These are phyloP conservation scores for Pipra filicauda DNA, from an alignment of 2,113 vertebrate species.

Conservation along the genomic window DNA sequence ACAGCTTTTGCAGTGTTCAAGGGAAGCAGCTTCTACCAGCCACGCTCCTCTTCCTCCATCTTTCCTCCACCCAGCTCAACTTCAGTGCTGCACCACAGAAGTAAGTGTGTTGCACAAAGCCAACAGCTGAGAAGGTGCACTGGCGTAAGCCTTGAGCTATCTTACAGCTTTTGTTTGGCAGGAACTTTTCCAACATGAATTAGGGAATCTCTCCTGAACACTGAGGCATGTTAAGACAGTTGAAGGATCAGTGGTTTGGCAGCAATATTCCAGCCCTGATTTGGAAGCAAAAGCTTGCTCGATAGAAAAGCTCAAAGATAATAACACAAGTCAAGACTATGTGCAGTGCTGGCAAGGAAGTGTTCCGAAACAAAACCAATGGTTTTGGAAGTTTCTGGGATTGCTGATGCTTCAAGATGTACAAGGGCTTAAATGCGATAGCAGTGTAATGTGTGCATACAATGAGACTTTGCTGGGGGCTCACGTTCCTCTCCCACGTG, in stretches of 20 bases:
- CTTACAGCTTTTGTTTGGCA: conserved; percentile 11
- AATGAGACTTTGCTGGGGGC: not conserved
- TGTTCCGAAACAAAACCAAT: not conserved
- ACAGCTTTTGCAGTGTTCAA: not conserved
- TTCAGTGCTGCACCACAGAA: conserved; percentile 21
- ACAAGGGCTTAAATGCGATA: accelerated
- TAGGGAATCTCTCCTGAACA: conserved; percentile 5
- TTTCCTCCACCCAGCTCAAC: not conserved
- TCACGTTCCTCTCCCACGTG: not conserved
- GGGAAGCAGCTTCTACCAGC: not conserved
- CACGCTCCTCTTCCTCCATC: not conserved
- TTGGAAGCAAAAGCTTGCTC: not conserved
- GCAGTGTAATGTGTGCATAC: not conserved
- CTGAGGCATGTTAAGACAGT: not conserved
- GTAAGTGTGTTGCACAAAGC: not conserved
- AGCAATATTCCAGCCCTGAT: not conserved
- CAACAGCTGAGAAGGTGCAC: not conserved
- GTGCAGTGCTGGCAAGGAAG: not conserved
- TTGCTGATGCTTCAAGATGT: not conserved
- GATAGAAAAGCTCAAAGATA: not conserved
- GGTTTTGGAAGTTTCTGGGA: not conserved
- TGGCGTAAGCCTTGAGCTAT: not conserved
- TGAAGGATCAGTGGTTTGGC: not conserved
- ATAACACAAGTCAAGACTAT: not conserved
- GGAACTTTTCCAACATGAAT: not conserved